Conservation (phyloP, 2,797 vertebrate species). For the Pipistrellus pygmaeus region DNA sequence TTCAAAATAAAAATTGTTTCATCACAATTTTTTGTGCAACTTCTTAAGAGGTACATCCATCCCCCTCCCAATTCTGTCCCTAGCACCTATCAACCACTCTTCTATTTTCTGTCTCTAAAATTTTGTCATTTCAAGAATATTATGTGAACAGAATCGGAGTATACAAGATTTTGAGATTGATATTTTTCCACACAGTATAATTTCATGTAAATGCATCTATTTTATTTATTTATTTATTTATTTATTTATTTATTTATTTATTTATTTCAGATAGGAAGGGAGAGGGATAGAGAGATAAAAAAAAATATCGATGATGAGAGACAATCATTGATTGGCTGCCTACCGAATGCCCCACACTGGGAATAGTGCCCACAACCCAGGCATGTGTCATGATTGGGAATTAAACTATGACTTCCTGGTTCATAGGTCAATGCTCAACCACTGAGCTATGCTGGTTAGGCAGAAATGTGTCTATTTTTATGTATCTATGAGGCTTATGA, state of each 20-base stretch:
- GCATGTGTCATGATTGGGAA: no score
- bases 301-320: no score
- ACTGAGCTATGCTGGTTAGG: no score
- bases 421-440: no score
- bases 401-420: no score
- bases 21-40: neutral
- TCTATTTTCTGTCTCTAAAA: neutral
- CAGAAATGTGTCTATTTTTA: neutral
- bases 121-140: neutral
- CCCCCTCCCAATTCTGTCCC: no score
- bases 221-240: neutral
- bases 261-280: no score
- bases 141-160: neutral
- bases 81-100: neutral
- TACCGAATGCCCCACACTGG: no score
- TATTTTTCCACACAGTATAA: neutral
- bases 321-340: no score
- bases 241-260: neutral
- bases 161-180: neutral
- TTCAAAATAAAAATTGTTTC: neutral
- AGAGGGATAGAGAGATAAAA: no score
- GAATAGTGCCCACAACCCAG: no score
- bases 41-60: neutral
- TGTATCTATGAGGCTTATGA: neutral
- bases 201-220: neutral